A percentile compares a stretch with the other conserved stretches of the same genome.
Conservation (phyloP, 1,140 invertebrate species). For the Drosophila tani region DNA sequence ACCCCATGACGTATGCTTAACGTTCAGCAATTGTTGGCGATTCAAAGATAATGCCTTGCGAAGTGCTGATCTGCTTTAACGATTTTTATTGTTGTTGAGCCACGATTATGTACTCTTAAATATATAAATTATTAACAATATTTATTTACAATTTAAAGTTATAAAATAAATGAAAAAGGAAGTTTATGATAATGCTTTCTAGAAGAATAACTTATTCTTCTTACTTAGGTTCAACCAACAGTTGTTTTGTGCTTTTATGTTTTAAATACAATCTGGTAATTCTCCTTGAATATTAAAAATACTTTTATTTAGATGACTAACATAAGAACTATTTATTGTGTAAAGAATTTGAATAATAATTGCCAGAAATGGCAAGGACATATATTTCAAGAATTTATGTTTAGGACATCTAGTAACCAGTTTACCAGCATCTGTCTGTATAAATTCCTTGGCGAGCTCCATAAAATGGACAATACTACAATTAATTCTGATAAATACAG, state of each 20-base stretch:
- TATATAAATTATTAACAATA: not conserved
- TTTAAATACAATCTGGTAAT: too few relatives aligned
- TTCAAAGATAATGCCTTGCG: slow-evolving; percentile 3
- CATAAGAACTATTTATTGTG: too few relatives aligned
- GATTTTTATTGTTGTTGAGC: not conserved
- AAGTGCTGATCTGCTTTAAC: slow-evolving; percentile 1
- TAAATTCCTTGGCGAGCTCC: slow-evolving; percentile 7
- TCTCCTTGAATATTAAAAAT: too few relatives aligned
- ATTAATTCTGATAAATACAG: slow-evolving; percentile 10
- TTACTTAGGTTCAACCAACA: too few relatives aligned
- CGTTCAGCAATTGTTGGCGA: slow-evolving; percentile 11
- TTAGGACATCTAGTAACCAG: not conserved
- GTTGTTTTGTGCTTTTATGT: too few relatives aligned
- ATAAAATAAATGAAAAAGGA: too few relatives aligned
- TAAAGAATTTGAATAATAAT: too few relatives aligned
- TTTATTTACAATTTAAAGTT: not conserved
- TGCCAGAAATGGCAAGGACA: too few relatives aligned
- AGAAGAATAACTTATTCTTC: too few relatives aligned
- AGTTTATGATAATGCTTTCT: too few relatives aligned
- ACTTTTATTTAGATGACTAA: too few relatives aligned
- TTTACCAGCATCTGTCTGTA: too few relatives aligned
- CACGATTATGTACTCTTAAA: not conserved
- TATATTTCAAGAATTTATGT: not conserved
- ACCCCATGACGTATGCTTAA: slow-evolving; percentile 59
- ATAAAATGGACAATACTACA: slow-evolving; percentile 3